Percentiles rank a stretch among this genome's conserved stretches.
Conservation (phyloP, 2,797 vertebrate genomes). For the Acrocephalus scirpaceus region DNA sequence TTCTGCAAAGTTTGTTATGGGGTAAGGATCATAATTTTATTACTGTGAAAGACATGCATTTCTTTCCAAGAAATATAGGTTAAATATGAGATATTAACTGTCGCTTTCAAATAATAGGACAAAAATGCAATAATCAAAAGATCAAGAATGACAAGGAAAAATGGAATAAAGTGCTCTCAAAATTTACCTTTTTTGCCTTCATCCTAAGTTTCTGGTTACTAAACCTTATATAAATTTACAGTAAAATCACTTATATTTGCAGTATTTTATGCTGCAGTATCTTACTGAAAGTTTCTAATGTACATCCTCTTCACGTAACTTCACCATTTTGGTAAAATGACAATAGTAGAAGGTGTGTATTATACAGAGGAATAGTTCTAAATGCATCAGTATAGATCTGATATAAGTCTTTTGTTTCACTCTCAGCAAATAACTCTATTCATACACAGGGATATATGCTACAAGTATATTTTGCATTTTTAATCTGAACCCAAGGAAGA, state of each 20-base stretch:
- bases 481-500: neutral
- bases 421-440: neutral
- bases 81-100: neutral
- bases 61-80: neutral
- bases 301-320: neutral
- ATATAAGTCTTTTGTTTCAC: neutral
- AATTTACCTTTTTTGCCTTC: neutral
- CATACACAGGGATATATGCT: neutral
- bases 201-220: neutral
- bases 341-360: neutral
- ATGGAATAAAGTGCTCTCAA: neutral
- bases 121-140: neutral
- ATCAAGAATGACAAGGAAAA: neutral
- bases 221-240: neutral
- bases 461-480: neutral
- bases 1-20: neutral
- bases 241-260: neutral
- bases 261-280: neutral
- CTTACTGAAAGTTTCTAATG: neutral
- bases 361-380: neutral
- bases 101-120: neutral
- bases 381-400: neutral
- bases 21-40: neutral
- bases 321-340: neutral
- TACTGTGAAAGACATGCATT: neutral